These are phyloP conservation scores for Ditylenchus dipsaci DNA, from an alignment of 1,140 invertebrate genomes.

Conservation along the genomic window DNA sequence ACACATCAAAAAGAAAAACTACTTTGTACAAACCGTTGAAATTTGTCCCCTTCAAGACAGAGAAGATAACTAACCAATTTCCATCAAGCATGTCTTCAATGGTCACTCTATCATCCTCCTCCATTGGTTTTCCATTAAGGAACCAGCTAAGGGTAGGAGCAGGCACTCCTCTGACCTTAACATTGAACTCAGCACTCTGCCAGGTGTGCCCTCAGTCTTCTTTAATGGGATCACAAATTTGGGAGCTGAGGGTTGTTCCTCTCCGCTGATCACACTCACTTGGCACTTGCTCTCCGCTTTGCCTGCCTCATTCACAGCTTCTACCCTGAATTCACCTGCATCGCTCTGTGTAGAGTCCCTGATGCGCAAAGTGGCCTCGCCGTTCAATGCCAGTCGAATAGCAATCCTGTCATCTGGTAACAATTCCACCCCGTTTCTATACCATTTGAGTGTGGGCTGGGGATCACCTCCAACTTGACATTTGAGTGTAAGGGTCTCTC, in stretches of 20 bases:
- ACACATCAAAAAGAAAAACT: no score
- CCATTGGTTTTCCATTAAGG: conserved; percentile 46
- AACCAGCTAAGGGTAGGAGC: conserved; percentile 43
- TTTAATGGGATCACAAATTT: conserved; percentile 55
- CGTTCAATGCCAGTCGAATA: conserved; percentile 75
- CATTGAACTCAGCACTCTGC: conserved; percentile 49
- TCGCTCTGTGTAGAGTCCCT: conserved; percentile 70
- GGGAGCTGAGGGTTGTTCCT: conserved; percentile 46
- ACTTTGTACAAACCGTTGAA: no score
- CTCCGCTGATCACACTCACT: conserved; percentile 36
- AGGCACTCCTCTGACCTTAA: conserved; percentile 55
- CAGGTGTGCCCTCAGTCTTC: conserved; percentile 37
- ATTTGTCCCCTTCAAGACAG: no score
- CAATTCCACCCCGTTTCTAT: conserved; percentile 37
- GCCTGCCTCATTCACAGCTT: conserved; percentile 47
- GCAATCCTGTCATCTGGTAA: conserved; percentile 48
- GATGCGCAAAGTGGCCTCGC: conserved; percentile 71
- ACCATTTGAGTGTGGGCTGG: conserved; percentile 48
- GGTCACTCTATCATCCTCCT: conserved; percentile 32
- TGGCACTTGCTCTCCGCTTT: conserved; percentile 39
- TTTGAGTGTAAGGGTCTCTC: conserved; percentile 54
- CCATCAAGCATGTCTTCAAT: conserved; percentile 56
- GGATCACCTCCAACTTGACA: conserved; percentile 59
- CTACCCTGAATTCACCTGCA: conserved; percentile 71
- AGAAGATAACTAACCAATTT: conserved; percentile 41